These are phyloP conservation scores for Raja brachyura DNA, from an alignment of 2,113 vertebrate genomes.

Conservation along the genomic window DNA sequence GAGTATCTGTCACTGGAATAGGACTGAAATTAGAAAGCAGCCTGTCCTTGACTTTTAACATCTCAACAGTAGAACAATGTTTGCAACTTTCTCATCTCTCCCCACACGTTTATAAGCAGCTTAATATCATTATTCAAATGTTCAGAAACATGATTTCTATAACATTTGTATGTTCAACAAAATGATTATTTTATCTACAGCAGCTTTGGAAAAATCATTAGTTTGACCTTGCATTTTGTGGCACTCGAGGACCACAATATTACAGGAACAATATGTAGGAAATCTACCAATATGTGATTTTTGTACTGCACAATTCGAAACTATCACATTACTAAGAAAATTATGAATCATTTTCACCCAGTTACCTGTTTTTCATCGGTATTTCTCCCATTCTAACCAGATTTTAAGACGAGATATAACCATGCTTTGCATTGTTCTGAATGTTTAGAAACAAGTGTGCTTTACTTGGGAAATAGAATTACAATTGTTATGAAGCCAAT, in stretches of 20 bases:
- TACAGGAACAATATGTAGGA: background rate
- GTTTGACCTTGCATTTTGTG: background rate
- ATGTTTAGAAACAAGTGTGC: too few species aligned
- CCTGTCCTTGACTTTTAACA: slow-evolving; percentile 22
- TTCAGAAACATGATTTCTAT: slow-evolving; percentile 7
- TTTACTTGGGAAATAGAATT: background rate
- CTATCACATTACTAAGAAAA: background rate
- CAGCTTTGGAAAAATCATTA: background rate
- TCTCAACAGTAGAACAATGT: background rate
- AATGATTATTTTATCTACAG: background rate
- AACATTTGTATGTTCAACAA: background rate
- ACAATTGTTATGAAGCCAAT: background rate
- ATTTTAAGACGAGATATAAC: background rate
- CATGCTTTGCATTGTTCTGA: too few species aligned
- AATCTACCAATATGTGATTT: background rate
- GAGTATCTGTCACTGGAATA: background rate
- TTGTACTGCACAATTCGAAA: background rate
- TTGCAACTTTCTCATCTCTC: background rate
- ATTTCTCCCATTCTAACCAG: background rate
- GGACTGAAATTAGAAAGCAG: background rate
- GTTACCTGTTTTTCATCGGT: too few species aligned
- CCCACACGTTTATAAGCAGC: background rate
- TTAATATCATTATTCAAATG: background rate
- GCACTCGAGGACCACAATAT: background rate
- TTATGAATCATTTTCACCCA: background rate